Evolutionary conservation across 2,888 invertebrate genomes (phyloP), one percentile per base, ranked within the genome.

Genomic region (Sinotaia quadrata): DNA sequence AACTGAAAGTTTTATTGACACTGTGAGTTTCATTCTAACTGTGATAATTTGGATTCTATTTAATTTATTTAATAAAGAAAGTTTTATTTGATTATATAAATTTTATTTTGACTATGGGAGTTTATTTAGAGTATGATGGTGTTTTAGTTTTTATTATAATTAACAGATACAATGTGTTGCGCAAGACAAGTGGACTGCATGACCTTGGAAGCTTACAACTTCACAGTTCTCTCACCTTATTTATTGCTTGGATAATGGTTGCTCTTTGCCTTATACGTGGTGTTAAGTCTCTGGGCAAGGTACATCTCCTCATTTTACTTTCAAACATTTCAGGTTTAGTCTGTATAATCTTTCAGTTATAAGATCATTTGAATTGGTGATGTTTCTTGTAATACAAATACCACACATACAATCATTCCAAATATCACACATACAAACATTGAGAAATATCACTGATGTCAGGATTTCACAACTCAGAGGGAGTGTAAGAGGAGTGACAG

Each of bases 261-360:
- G 84, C 83, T 72, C 78, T 83, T 8, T 86, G 85, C 71, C 76
- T 86, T 29, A 78, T 83, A 72, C 83, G 78, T 63, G 85, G 85
- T n/a, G 82, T 85, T 47, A 84, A 85, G 68, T 81, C 79, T 37
- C 75, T 83, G 3, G 84, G 85, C 33, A 82, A 84, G 71, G 83
- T 80, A 12, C 37, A 62, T 58, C 21, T 21, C 24, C 15, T 21
- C 21, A n/a, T 15, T 18, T 56, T 0, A n/a, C 5, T 36, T 24
- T 33, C 36, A 15, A 29, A n/a, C 18, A 33, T 61, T n/a, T n/a
- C n/a, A n/a, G n/a, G n/a, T n/a, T n/a, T n/a, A n/a, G n/a, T n/a
- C n/a, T n/a, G n/a, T n/a, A 12, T 41, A 41, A 12, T 41, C 41
- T 15, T 41, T 41, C 10, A 41, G 10, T 12, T 41, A 41, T 41